These are phyloP conservation scores for Patella caerulea DNA, from an alignment of 2,888 invertebrate species.

Conservation along the genomic window DNA sequence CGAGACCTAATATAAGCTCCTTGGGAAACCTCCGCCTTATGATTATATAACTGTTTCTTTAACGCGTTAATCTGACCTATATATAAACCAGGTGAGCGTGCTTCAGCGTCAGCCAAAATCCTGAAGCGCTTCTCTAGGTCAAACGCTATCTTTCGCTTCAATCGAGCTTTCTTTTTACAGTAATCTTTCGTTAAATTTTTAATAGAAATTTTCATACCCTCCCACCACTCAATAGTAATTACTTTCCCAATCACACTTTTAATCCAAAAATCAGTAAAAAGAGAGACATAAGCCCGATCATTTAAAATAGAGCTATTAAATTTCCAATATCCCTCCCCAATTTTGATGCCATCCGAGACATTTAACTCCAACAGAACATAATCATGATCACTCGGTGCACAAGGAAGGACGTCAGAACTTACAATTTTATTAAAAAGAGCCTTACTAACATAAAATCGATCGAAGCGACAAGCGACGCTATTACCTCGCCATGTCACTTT, in stretches of 20 bases:
- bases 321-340: conserved; percentile 7
- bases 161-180: conserved; percentile 4
- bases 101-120: not conserved
- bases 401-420: not conserved
- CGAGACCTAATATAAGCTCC: conserved; percentile 7
- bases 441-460: not conserved
- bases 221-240: conserved; percentile 4
- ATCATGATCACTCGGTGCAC: not conserved
- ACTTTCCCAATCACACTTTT: conserved; percentile 2
- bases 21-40: not conserved
- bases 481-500: conserved; percentile 1
- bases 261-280: not conserved
- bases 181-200: not conserved
- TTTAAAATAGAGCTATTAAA: not conserved
- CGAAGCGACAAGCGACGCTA: conserved; percentile 1
- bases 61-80: not conserved
- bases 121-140: not conserved
- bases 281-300: not conserved
- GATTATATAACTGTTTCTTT: conserved; percentile 1
- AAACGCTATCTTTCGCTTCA: not conserved
- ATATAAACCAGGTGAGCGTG: not conserved
- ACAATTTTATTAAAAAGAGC: not conserved
- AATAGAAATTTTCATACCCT: conserved; percentile 11
- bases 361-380: not conserved
- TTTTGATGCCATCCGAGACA: not conserved